Percentiles rank a stretch among this genome's conserved stretches.
Evolutionary conservation across 2,113 vertebrate species (phyloP).

Genomic region (Silurus glanis): DNA sequence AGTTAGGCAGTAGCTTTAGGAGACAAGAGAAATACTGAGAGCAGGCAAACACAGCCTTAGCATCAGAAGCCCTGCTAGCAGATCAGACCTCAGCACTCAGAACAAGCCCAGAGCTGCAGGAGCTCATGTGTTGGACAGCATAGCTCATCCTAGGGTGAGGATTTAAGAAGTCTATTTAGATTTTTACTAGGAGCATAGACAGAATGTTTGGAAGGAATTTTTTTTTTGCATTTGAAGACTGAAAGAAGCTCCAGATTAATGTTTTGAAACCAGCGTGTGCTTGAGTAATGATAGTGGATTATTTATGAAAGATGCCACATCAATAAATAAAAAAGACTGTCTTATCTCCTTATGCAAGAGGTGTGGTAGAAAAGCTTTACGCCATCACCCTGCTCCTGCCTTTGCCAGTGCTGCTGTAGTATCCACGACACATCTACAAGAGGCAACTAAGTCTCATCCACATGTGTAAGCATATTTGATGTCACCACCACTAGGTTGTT

Average conservation of each 20-base stretch:
- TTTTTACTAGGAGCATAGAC: background rate
- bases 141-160: conserved; percentile 4
- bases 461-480: background rate
- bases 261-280: conserved; percentile 2
- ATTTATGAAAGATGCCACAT: background rate
- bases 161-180: conserved; percentile 1
- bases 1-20: background rate
- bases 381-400: background rate
- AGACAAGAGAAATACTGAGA: background rate
- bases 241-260: conserved; percentile 1
- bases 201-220: background rate
- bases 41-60: background rate
- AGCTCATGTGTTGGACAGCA: conserved; percentile 19
- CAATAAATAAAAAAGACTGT: conserved; percentile 2
- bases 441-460: background rate
- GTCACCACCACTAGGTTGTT: background rate
- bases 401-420: background rate
- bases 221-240: background rate
- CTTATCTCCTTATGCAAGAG: background rate
- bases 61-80: conserved; percentile 6
- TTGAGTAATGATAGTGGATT: background rate
- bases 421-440: background rate
- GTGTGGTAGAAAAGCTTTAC: background rate
- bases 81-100: conserved; percentile 7
- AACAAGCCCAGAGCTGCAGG: conserved; percentile 9